Conservation (phyloP, 2,113 vertebrate species). For the Sinocyclocheilus maitianheensis region DNA sequence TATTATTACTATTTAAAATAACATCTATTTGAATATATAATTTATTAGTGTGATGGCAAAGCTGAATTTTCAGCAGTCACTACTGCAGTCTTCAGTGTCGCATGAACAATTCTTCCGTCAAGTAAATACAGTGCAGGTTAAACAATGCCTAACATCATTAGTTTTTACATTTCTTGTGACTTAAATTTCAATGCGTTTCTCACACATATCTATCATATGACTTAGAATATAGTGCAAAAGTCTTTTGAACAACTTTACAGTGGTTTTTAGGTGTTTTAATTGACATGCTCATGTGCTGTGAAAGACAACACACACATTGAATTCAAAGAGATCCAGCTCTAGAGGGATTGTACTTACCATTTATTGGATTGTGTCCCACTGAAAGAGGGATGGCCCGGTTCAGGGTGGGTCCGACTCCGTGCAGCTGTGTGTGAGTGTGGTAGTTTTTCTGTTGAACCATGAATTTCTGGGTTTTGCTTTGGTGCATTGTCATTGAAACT, state of each 20-base stretch:
- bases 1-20: background rate
- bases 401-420: slow-evolving; percentile 77
- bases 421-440: slow-evolving; percentile 76
- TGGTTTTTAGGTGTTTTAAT: background rate
- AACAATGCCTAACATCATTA: background rate
- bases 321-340: background rate
- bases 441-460: slow-evolving; percentile 90
- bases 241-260: background rate
- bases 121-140: background rate
- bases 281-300: background rate
- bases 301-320: background rate
- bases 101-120: background rate
- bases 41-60: background rate
- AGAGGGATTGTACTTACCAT: slow-evolving; percentile 68
- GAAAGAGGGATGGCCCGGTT: slow-evolving; percentile 84
- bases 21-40: background rate
- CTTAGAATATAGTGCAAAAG: background rate
- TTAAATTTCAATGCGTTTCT: background rate
- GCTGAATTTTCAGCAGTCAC: background rate
- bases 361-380: slow-evolving; percentile 74
- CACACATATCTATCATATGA: background rate
- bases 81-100: background rate
- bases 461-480: slow-evolving; percentile 86
- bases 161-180: background rate
- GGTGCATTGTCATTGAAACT: slow-evolving; percentile 80